Conservation (phyloP, 2,888 invertebrate genomes). For the Watsonalla cultraria region DNA sequence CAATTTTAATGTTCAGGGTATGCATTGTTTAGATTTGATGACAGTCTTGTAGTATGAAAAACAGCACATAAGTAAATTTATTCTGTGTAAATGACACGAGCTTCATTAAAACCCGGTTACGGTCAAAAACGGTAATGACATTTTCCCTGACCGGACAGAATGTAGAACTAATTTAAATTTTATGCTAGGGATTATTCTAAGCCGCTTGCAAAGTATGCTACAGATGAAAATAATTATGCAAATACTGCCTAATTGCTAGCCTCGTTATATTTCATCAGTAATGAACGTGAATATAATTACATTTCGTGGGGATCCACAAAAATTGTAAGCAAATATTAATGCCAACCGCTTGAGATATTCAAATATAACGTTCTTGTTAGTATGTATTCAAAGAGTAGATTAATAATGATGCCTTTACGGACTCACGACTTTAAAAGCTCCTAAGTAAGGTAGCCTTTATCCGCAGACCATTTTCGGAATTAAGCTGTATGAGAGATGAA, state of each 20-base stretch:
- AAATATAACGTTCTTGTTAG: too few species aligned
- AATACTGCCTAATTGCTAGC: constrained; percentile 37
- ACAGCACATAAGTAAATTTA: too few species aligned
- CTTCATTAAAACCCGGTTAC: too few species aligned
- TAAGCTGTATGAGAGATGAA: too few species aligned
- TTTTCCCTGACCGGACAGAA: background rate
- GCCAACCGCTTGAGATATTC: background rate
- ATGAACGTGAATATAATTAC: constrained; percentile 17
- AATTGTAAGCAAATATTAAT: background rate
- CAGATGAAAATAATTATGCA: constrained; percentile 41
- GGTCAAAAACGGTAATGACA: background rate
- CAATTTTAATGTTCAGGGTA: too few species aligned
- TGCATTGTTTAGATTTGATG: too few species aligned
- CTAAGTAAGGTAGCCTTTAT: too few species aligned
- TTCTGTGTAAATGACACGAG: too few species aligned
- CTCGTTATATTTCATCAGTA: constrained; percentile 24
- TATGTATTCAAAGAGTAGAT: background rate
- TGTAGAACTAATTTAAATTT: constrained; percentile 16
- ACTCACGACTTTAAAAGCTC: too few species aligned
- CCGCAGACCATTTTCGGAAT: too few species aligned
- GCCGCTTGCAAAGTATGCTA: constrained; percentile 20
- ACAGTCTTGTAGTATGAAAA: too few species aligned
- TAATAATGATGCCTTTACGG: background rate
- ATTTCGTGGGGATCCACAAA: background rate
- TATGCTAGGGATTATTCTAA: constrained; percentile 20